A percentile compares a stretch with the other conserved stretches of the same genome.
Conservation (phyloP, 2,888 invertebrate species). For the Pristionchus exspectatus region DNA sequence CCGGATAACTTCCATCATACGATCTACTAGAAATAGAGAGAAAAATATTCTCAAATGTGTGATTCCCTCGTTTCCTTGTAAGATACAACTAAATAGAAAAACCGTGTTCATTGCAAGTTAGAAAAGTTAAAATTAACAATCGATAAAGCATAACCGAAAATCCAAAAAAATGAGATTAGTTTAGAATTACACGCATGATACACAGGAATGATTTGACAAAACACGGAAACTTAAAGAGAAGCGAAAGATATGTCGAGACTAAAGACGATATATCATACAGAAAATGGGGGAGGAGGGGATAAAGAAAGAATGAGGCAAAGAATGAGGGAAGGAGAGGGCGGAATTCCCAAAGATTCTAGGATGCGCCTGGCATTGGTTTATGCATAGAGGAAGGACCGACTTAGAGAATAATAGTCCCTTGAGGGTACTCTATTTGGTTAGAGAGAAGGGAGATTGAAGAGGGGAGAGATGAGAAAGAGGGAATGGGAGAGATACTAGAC, state of each 20-base stretch:
- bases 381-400: constrained; percentile 28
- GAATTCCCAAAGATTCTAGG: constrained; percentile 39
- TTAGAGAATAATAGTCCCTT: constrained; percentile 45
- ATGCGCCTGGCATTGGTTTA: constrained; percentile 47
- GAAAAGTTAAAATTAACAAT: background rate
- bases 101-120: background rate
- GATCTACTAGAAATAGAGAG: background rate
- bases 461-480: background rate
- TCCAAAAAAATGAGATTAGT: background rate
- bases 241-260: background rate
- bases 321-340: background rate
- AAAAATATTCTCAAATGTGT: background rate
- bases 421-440: constrained; percentile 36
- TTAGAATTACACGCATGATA: constrained; percentile 36
- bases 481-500: background rate
- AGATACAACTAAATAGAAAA: background rate
- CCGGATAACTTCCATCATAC: background rate
- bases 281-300: background rate
- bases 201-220: background rate
- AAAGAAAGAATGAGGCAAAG: background rate
- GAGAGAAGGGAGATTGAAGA: constrained; percentile 2
- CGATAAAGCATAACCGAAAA: background rate
- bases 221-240: background rate
- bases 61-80: background rate
- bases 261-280: background rate